Conservation (phyloP, 2,113 vertebrate genomes). For the Tragelaphus imberbis region DNA sequence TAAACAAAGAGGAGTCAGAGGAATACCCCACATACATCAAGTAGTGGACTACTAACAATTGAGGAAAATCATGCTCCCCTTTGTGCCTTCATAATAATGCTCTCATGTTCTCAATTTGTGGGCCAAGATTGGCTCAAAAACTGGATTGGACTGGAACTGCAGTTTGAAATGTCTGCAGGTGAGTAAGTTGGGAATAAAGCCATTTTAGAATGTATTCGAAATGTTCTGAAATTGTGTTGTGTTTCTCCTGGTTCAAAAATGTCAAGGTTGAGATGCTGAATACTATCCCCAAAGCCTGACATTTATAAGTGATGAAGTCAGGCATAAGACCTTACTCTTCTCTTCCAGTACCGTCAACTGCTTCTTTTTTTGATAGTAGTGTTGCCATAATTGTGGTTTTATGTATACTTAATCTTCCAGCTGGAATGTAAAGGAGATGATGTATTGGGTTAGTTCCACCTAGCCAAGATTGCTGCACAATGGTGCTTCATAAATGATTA, state of each 20-base stretch:
- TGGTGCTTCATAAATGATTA: constrained; percentile 30
- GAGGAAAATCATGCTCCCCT: background rate
- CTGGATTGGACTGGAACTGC: background rate
- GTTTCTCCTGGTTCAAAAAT: background rate
- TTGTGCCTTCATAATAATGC: background rate
- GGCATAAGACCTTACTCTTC: background rate
- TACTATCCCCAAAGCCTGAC: background rate
- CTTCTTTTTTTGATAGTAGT: background rate
- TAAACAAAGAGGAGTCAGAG: background rate
- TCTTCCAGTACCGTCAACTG: background rate
- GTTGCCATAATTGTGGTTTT: background rate
- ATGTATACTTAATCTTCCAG: background rate
- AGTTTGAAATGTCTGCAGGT: constrained; percentile 25
- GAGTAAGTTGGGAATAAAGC: background rate
- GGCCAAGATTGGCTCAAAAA: background rate
- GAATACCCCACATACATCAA: background rate
- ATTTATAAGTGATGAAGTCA: background rate
- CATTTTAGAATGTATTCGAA: background rate
- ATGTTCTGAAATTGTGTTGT: background rate
- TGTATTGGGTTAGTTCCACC: background rate
- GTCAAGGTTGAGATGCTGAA: background rate
- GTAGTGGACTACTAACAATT: background rate
- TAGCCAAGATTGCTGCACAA: background rate
- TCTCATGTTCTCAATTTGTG: background rate
- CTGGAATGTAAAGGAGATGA: background rate